Conservation (phyloP, 1,140 invertebrate species). For the Drosophila miranda region DNA sequence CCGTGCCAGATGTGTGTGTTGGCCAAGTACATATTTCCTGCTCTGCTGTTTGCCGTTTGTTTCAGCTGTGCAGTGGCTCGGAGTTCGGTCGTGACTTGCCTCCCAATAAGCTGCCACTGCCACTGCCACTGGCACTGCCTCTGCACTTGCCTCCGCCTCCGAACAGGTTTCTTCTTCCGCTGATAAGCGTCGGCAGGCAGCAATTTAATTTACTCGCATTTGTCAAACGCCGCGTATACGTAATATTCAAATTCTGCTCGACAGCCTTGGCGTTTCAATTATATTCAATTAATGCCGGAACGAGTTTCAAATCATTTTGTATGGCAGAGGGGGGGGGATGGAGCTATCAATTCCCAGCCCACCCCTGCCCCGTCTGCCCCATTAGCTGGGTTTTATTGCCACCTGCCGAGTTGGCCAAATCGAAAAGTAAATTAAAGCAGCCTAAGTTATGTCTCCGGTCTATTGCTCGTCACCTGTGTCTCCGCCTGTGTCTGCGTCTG, state of each 20-base stretch:
- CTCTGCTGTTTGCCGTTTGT: slow-evolving; percentile 7
- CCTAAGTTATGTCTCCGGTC: slow-evolving; percentile 28
- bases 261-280: slow-evolving; percentile 38
- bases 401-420: slow-evolving; percentile 57
- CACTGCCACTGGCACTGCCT: too few species aligned
- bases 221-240: slow-evolving; percentile 58
- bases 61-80: slow-evolving; percentile 30
- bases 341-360: too few species aligned
- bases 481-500: background rate
- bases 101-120: slow-evolving; percentile 34
- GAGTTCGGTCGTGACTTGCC: slow-evolving; percentile 52
- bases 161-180: slow-evolving; percentile 5
- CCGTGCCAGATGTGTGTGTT: slow-evolving; percentile 37
- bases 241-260: slow-evolving; percentile 48
- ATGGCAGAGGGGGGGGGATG: too few species aligned
- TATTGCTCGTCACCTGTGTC: background rate
- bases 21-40: slow-evolving; percentile 17
- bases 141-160: too few species aligned
- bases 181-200: slow-evolving; percentile 8
- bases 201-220: slow-evolving; percentile 51
- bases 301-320: slow-evolving; percentile 53
- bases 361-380: slow-evolving; percentile 5
- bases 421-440: slow-evolving; percentile 57
- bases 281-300: slow-evolving; percentile 67
- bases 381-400: slow-evolving; percentile 5